A percentile compares a stretch with the other conserved stretches of the same genome.
Evolutionary conservation across 2,888 invertebrate species (phyloP).

Genomic region (Dromius quadrimaculatus): DNA sequence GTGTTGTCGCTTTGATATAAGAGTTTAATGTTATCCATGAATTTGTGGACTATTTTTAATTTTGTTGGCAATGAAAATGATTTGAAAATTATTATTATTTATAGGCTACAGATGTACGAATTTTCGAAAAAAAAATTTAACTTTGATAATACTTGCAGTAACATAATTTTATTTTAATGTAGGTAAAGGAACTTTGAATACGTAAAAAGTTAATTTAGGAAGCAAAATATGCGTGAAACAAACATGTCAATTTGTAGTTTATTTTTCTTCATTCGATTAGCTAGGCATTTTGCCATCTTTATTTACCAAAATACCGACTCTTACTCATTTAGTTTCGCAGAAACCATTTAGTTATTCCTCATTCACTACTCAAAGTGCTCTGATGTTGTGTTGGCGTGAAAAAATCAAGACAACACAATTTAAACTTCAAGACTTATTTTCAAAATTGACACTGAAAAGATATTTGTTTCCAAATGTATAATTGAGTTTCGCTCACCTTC

Average conservation of each 20-base stretch:
- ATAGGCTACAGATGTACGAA: neutral
- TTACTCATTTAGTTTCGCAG: neutral
- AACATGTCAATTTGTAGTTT: conserved; percentile 5
- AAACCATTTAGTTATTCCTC: conserved; percentile 2
- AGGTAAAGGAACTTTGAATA: neutral
- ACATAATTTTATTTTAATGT: too few relatives aligned
- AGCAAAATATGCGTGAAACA: conserved; percentile 6
- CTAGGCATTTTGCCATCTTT: conserved; percentile 26
- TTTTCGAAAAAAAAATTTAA: too few relatives aligned
- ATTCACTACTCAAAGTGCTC: neutral
- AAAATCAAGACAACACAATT: neutral
- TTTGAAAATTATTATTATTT: conserved; percentile 5
- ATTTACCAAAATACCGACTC: conserved; percentile 19
- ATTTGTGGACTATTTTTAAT: conserved; percentile 20
- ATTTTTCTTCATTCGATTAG: conserved; percentile 13
- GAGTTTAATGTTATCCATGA: conserved; percentile 5
- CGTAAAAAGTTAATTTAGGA: conserved; percentile 3
- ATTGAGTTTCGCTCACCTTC: conserved; percentile 28
- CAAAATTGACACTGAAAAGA: neutral
- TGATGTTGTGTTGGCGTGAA: neutral
- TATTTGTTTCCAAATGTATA: neutral
- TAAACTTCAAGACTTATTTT: neutral
- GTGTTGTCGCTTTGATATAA: neutral
- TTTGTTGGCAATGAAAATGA: conserved; percentile 3
- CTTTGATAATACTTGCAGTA: too few relatives aligned